phyloP scores from a whole-genome alignment of 1,140 invertebrate genomes.

The Bombus haemorrhoidalis region DNA sequence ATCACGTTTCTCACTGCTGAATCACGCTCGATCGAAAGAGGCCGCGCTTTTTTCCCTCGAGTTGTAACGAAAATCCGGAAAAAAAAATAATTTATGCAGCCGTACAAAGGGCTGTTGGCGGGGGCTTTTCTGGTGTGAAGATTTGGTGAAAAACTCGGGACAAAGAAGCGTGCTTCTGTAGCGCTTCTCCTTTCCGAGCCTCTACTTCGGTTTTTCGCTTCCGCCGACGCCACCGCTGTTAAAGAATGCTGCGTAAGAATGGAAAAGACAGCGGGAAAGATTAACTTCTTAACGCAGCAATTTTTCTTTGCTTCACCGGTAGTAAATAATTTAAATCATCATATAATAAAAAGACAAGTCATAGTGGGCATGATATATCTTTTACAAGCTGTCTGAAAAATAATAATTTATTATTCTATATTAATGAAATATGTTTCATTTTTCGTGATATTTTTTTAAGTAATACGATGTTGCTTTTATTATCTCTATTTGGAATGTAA shows the following conservation, averaged over 20 bases:
- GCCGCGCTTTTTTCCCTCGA: neutral
- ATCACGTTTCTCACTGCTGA: neutral
- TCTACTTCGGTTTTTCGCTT: conserved; percentile 35
- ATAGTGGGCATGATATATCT: neutral
- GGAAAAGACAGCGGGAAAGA: conserved; percentile 36
- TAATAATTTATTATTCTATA: neutral
- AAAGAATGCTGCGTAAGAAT: conserved; percentile 48
- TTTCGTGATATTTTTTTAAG: too few species aligned
- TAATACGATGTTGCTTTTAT: too few species aligned
- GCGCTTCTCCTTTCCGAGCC: conserved; percentile 64
- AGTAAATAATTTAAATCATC: neutral
- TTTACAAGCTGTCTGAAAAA: neutral
- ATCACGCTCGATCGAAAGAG: conserved; percentile 36
- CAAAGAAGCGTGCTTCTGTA: conserved; percentile 40
- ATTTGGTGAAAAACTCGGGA: conserved; percentile 21
- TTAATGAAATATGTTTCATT: too few species aligned
- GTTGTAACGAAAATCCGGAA: conserved; percentile 37
- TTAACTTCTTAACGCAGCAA: neutral
- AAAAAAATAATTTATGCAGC: conserved; percentile 56
- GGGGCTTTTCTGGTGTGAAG: conserved; percentile 17
- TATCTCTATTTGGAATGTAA: too few species aligned
- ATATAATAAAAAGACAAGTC: too few species aligned
- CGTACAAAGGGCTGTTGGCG: conserved; percentile 26
- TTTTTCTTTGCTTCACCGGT: neutral
- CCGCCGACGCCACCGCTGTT: neutral